These are phyloP conservation scores for Agrochola litura DNA, from an alignment of 2,888 invertebrate species.

Conservation along the genomic window DNA sequence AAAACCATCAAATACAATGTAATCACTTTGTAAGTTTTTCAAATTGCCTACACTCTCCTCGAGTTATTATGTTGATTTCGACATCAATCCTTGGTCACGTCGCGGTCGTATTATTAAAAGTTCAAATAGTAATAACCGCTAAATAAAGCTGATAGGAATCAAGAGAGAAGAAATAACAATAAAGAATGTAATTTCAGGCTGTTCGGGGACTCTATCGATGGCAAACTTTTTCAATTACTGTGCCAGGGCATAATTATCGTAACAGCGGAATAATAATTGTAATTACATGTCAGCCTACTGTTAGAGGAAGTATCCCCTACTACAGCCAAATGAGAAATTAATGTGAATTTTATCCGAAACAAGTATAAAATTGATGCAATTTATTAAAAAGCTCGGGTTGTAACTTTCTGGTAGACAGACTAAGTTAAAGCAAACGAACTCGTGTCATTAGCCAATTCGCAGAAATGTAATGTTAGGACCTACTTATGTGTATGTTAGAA, in stretches of 20 bases:
- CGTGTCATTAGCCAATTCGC: background rate
- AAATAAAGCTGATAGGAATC: conserved; percentile 85
- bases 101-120: conserved; percentile 84
- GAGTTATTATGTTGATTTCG: conserved; percentile 64
- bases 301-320: conserved; percentile 65
- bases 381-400: conserved; percentile 41
- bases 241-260: conserved; percentile 78
- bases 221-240: conserved; percentile 89
- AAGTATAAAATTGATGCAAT: conserved; percentile 46
- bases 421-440: conserved; percentile 5
- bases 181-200: conserved; percentile 85
- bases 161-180: conserved; percentile 80
- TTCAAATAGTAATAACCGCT: conserved; percentile 86
- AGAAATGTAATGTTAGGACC: background rate
- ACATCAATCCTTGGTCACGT: conserved; percentile 73
- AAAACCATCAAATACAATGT: conserved; percentile 69
- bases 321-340: conserved; percentile 75
- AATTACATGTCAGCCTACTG: conserved; percentile 72
- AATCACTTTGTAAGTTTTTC: conserved; percentile 81
- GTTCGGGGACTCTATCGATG: conserved; percentile 82
- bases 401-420: background rate
- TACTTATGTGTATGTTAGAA: background rate
- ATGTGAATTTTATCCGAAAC: conserved; percentile 66
- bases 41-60: conserved; percentile 72
- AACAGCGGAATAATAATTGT: conserved; percentile 77